A percentile compares a stretch with the other conserved stretches of the same genome.
Evolutionary conservation across 2,888 invertebrate species (phyloP).

Genomic region (Sisyra terminalis): DNA sequence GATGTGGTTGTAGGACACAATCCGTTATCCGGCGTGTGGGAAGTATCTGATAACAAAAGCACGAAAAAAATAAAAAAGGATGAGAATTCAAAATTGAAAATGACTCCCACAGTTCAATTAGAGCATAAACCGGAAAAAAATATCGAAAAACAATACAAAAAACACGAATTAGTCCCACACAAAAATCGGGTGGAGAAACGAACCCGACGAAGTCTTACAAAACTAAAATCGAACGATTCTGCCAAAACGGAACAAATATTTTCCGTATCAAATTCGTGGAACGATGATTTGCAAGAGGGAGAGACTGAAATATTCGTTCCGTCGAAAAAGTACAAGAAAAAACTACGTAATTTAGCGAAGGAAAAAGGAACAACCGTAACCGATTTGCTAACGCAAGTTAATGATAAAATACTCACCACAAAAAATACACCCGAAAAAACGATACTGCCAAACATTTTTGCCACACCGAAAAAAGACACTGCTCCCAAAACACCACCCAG

Average conservation of each 20-base stretch:
- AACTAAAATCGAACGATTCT: conserved; percentile 1
- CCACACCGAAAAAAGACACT: conserved; percentile 8
- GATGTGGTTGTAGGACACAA: neutral
- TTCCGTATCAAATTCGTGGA: neutral
- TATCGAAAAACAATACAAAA: too few species aligned
- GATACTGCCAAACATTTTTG: too few species aligned
- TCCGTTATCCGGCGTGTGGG: neutral
- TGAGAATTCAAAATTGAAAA: conserved; percentile 9
- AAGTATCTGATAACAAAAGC: neutral
- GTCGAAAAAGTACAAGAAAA: conserved; percentile 16
- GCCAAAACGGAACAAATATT: conserved; percentile 8
- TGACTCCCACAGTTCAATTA: too few species aligned
- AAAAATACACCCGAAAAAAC: conserved; percentile 6
- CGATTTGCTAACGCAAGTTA: conserved; percentile 13
- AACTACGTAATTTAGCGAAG: conserved; percentile 5
- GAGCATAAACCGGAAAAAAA: too few species aligned
- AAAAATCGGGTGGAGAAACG: conserved; percentile 7
- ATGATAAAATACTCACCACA: conserved; percentile 8
- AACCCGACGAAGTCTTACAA: conserved; percentile 4
- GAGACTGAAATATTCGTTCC: conserved; percentile 21
- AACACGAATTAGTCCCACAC: too few species aligned
- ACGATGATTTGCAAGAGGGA: conserved; percentile 14
- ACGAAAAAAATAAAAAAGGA: conserved; percentile 2
- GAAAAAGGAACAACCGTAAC: neutral
- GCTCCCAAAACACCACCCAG: neutral